Percentiles rank a stretch among this genome's conserved stretches.
phyloP scores from a whole-genome alignment of 2,113 vertebrate species.

The Labeo rohita region DNA sequence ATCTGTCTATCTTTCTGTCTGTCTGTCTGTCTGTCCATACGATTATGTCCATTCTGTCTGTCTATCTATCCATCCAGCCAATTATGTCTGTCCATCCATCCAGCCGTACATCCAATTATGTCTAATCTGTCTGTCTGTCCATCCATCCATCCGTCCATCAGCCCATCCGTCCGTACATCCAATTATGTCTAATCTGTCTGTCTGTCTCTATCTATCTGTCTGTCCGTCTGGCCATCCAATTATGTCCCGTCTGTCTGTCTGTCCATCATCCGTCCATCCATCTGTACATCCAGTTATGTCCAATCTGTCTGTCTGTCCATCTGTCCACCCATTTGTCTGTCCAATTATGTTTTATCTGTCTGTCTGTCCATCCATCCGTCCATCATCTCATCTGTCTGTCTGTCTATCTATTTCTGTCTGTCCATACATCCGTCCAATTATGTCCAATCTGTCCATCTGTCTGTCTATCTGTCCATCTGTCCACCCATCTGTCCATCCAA shows the following conservation, averaged over 20 bases:
- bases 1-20: neutral
- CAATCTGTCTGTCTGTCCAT: neutral
- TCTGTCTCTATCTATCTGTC: neutral
- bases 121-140: neutral
- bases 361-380: neutral
- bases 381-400: too few species aligned
- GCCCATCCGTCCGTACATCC: neutral
- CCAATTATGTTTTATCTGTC: neutral
- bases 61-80: neutral
- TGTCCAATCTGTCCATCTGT: neutral
- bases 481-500: neutral
- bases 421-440: neutral
- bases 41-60: neutral
- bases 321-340: neutral
- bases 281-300: neutral
- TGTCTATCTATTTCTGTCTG: too few species aligned
- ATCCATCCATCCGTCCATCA: neutral
- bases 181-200: neutral
- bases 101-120: neutral
- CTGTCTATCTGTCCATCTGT: neutral
- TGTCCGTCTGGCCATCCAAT: neutral
- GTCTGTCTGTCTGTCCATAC: neutral
- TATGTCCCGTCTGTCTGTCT: neutral
- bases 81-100: neutral
- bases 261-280: neutral